A percentile compares a stretch with the other conserved stretches of the same genome.
phyloP scores from a whole-genome alignment of 2,797 vertebrate genomes.

The Alauda arvensis region DNA sequence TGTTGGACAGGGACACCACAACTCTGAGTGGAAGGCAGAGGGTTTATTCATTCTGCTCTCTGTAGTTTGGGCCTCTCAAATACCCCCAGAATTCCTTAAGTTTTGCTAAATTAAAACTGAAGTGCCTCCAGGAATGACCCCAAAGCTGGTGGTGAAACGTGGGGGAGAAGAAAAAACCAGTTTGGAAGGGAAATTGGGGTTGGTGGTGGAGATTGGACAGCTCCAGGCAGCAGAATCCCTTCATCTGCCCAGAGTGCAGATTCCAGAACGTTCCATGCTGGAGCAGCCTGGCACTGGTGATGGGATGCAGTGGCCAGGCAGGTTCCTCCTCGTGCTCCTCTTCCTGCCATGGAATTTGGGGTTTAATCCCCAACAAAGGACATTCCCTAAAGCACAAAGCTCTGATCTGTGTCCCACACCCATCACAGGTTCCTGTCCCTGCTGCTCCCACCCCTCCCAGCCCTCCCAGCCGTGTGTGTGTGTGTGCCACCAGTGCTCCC shows the following conservation, averaged over 20 bases:
- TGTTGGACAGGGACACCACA: neutral
- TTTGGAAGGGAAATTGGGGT: neutral
- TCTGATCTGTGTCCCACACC: neutral
- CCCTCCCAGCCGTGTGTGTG: neutral
- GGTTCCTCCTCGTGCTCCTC: neutral
- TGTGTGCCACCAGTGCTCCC: neutral
- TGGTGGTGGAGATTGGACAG: neutral
- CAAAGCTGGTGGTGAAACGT: fast-evolving
- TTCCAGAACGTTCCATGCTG: neutral
- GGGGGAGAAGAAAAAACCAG: neutral
- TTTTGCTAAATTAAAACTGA: neutral
- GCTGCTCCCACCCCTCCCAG: neutral
- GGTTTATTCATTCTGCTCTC: neutral
- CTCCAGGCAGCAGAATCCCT: neutral
- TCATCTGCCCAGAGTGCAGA: neutral
- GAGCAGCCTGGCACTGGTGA: neutral
- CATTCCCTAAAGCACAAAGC: fast-evolving
- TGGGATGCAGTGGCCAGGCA: neutral
- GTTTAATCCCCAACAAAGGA: neutral
- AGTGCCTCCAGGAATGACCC: neutral
- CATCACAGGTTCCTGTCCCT: neutral
- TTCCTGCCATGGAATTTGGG: neutral
- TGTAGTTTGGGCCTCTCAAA: neutral
- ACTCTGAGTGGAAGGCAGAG: neutral
- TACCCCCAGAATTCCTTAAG: neutral